Evolutionary conservation across 2,113 vertebrate genomes (phyloP).

Genomic region (Setophaga coronata): DNA sequence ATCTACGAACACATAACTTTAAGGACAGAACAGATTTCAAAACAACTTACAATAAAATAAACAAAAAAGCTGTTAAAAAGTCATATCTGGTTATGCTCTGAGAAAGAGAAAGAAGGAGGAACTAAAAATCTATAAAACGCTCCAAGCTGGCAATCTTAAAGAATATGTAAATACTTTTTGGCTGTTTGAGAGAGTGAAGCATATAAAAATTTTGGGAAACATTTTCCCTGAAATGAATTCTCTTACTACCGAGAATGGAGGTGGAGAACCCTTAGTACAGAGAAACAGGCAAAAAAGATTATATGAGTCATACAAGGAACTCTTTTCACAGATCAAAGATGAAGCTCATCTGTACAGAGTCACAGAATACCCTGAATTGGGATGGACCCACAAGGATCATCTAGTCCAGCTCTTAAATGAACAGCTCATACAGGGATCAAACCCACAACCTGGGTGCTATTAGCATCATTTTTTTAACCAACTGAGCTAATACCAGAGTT

Average conservation of each 20-base stretch:
- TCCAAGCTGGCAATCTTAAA: background rate
- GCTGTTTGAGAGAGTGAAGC: background rate
- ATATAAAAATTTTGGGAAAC: background rate
- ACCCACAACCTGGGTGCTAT: background rate
- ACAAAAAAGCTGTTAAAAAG: slow-evolving; percentile 39
- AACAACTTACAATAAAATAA: background rate
- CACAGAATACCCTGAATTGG: background rate
- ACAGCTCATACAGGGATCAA: background rate
- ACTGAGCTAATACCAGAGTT: background rate
- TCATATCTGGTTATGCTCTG: background rate
- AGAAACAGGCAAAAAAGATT: background rate
- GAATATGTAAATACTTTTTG: background rate
- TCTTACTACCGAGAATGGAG: background rate
- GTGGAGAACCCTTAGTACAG: accelerated
- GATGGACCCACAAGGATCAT: background rate
- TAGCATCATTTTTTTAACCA: background rate
- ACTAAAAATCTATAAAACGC: background rate
- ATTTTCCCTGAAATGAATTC: background rate
- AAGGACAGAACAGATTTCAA: background rate
- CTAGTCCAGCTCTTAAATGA: background rate
- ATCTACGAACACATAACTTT: background rate
- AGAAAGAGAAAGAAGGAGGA: background rate
- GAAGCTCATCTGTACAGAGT: background rate
- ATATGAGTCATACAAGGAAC: background rate
- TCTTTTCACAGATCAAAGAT: background rate